These are phyloP conservation scores for Sander vitreus DNA, from an alignment of 2,113 vertebrate genomes.

Conservation along the genomic window DNA sequence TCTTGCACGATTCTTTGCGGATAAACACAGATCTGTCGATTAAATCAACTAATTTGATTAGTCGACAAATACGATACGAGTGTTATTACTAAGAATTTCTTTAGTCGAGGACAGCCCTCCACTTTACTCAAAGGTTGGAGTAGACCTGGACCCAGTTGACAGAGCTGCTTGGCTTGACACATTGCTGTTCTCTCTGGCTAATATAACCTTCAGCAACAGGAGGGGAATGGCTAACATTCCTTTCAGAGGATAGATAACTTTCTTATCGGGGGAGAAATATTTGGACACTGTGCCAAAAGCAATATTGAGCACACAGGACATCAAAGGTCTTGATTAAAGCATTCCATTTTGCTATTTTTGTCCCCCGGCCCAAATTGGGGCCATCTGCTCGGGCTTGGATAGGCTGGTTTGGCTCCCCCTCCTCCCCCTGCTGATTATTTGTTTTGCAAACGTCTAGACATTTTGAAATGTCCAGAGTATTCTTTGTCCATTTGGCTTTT, in stretches of 20 bases:
- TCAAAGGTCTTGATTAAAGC: constrained; percentile 82
- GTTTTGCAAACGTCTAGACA: constrained; percentile 61
- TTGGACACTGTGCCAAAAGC: constrained; percentile 72
- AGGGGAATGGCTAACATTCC: constrained; percentile 62
- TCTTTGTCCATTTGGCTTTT: constrained; percentile 14
- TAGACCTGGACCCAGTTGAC: neutral
- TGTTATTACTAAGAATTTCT: too few relatives aligned
- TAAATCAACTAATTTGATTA: too few relatives aligned
- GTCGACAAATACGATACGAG: too few relatives aligned
- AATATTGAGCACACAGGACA: constrained; percentile 67
- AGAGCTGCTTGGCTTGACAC: constrained; percentile 40
- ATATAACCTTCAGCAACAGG: constrained; percentile 34
- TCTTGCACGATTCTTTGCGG: too few relatives aligned
- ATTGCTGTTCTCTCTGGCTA: constrained; percentile 22
- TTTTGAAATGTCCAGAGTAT: constrained; percentile 28
- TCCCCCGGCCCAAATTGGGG: constrained; percentile 67
- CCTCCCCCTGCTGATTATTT: constrained; percentile 20
- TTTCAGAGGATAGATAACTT: constrained; percentile 60
- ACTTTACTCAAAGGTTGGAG: neutral
- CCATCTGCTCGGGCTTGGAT: constrained; percentile 60
- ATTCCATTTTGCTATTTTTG: constrained; percentile 81
- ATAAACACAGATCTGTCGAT: too few relatives aligned
- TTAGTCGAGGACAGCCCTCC: too few relatives aligned
- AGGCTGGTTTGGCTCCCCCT: constrained; percentile 3
- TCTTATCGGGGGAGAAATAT: constrained; percentile 76